Evolutionary conservation across 2,888 invertebrate species (phyloP).

Genomic region (Agrotis ipsilon): DNA sequence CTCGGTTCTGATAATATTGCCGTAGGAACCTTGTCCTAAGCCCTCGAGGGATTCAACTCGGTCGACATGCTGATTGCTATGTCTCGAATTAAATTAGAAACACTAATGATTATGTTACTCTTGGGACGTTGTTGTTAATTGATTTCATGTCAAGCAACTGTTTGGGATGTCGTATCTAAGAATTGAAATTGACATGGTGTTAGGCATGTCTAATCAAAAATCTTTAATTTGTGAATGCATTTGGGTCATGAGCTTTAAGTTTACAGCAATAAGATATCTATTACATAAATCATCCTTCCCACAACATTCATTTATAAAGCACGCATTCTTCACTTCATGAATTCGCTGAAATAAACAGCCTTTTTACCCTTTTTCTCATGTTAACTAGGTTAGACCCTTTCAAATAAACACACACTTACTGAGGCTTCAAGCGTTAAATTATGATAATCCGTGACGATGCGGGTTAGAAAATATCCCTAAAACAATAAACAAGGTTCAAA

Average conservation of each 20-base stretch:
- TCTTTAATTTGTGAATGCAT: constrained; percentile 3
- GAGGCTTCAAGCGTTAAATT: constrained; percentile 6
- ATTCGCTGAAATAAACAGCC: constrained; percentile 7
- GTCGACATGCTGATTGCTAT: constrained; percentile 16
- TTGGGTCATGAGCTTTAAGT: background rate
- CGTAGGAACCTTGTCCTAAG: constrained; percentile 23
- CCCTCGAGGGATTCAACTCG: constrained; percentile 28
- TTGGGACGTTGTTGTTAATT: constrained; percentile 25
- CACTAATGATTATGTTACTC: constrained; percentile 14
- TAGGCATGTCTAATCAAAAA: background rate
- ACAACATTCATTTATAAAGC: background rate
- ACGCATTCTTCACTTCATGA: background rate
- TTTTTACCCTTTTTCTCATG: background rate
- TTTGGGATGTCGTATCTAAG: background rate
- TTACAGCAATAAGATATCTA: background rate
- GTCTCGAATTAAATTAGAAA: constrained; percentile 21
- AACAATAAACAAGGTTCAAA: constrained; percentile 20
- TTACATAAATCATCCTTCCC: background rate
- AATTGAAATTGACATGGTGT: constrained; percentile 9
- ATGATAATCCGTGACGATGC: constrained; percentile 19
- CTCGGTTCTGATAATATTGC: constrained; percentile 30
- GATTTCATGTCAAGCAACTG: constrained; percentile 13
- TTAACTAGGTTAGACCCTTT: constrained; percentile 17
- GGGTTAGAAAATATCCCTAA: background rate
- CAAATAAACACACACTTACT: constrained; percentile 25